A percentile compares a stretch with the other conserved stretches of the same genome.
phyloP scores from a whole-genome alignment of 2,797 vertebrate genomes.

The Cottoperca gobio region DNA sequence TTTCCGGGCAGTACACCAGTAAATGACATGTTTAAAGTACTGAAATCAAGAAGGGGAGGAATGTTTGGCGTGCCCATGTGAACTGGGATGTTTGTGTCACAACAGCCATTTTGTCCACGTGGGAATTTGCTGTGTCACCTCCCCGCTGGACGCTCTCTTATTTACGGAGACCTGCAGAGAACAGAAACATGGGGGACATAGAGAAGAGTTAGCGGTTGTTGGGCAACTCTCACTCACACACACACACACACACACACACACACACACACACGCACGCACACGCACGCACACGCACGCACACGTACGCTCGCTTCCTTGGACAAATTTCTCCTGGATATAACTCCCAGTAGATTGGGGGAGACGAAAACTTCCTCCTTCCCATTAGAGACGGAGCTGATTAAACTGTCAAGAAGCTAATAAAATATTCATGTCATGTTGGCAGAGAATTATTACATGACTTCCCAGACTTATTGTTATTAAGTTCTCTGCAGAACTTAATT shows the following conservation, averaged over 20 bases:
- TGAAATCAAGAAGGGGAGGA: slow-evolving; percentile 61
- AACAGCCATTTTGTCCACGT: slow-evolving; percentile 64
- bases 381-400: slow-evolving; percentile 79
- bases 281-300: slow-evolving; percentile 5
- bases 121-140: slow-evolving; percentile 69
- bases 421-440: slow-evolving; percentile 74
- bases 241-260: background rate
- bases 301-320: slow-evolving; percentile 24
- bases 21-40: slow-evolving; percentile 71
- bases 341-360: slow-evolving; percentile 51
- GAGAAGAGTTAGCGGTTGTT: slow-evolving; percentile 36
- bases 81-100: slow-evolving; percentile 61
- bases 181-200: slow-evolving; percentile 52
- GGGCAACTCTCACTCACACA: background rate
- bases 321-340: slow-evolving; percentile 62
- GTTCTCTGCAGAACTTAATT: slow-evolving; percentile 59
- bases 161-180: slow-evolving; percentile 87
- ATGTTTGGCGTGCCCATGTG: slow-evolving; percentile 47
- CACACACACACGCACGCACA: background rate
- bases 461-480: slow-evolving; percentile 70
- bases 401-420: slow-evolving; percentile 80
- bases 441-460: slow-evolving; percentile 71
- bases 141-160: slow-evolving; percentile 61
- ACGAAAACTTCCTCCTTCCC: slow-evolving; percentile 52
- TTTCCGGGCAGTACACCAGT: slow-evolving; percentile 67